Conservation (phyloP, 2,797 vertebrate species). For the Morus bassanus region DNA sequence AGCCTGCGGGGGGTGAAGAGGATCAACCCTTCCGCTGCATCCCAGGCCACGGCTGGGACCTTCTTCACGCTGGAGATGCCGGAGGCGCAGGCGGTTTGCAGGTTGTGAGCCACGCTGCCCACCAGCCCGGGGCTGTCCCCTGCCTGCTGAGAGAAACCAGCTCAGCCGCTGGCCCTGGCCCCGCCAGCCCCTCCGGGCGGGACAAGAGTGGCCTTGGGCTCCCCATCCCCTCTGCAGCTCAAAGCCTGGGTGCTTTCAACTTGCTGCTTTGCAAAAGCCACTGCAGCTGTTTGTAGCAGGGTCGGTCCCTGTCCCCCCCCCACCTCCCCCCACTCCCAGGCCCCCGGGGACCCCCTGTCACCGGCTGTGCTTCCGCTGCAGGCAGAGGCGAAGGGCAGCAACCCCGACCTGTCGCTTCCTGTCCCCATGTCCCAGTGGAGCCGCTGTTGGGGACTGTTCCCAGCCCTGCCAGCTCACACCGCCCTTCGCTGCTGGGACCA, state of each 20-base stretch:
- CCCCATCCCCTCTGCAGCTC: not conserved
- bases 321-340: not conserved
- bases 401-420: conserved; percentile 4
- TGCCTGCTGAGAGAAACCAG: conserved; percentile 44
- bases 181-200: not conserved
- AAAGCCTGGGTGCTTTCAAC: not conserved
- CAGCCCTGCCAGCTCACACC: not conserved
- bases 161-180: not conserved
- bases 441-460: not conserved
- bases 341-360: not conserved
- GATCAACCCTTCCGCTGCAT: conserved; percentile 61
- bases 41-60: conserved; percentile 54
- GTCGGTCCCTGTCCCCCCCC: not conserved
- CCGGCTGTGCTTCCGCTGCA: not conserved
- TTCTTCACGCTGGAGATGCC: conserved; percentile 65
- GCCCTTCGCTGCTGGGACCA: not conserved
- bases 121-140: conserved; percentile 23
- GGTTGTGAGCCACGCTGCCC: conserved; percentile 62
- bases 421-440: not conserved
- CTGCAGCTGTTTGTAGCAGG: not conserved
- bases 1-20: conserved; percentile 44
- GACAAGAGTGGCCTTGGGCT: not conserved
- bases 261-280: not conserved
- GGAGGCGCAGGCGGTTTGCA: conserved; percentile 60
- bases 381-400: not conserved